Evolutionary conservation across 1,140 invertebrate genomes (phyloP), one percentile per base, ranked within the genome.

Genomic region (Gryllus bimaculatus): DNA sequence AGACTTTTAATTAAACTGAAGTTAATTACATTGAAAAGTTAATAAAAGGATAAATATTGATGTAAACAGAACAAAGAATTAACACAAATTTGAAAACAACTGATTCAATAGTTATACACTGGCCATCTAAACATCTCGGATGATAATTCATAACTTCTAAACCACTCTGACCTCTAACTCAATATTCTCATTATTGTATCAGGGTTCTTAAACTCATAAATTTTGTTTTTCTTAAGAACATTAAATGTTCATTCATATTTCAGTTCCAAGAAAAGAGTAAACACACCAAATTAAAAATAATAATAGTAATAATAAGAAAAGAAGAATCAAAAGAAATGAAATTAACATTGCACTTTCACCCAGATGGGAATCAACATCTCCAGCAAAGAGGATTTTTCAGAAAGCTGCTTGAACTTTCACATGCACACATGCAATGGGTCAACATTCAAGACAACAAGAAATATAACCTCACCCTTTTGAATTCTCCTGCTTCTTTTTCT

Each of bases 401-500:
- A 66, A 66, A 18, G 54, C 2, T 13, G 54, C 26, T 39, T 13
- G 7, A 66, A 2, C 54, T 66, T 66, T 66, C 54, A 13, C 54
- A 66, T 66, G 54, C 54, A 66, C 7, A 66, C 54, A 66, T 66
- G 54, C 54, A 66, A 18, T 39, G 26, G 26, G 26, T 5, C 26
- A 39, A 39, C 1, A 39, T 39, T 39, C 26, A 2, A 39, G 26
- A 39, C 26, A 39, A 2, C 26, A 39, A 2, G 26, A 39, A 39
- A 39, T 39, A 39, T 39, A 39, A 39, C 18, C 54, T 66, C 18
- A 66, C 54, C 54, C 54, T 66, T 66, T 66, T 13, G 54, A 66
- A 77, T 77, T 48, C 47, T 77, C 47, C 48, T 77, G 47, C 47
- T 77, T 77, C 48, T 54, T 77, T 75, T 86, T 87, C 18, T 81